These are phyloP conservation scores for Hafferia zeledoni DNA, from an alignment of 2,797 vertebrate species.

Conservation along the genomic window DNA sequence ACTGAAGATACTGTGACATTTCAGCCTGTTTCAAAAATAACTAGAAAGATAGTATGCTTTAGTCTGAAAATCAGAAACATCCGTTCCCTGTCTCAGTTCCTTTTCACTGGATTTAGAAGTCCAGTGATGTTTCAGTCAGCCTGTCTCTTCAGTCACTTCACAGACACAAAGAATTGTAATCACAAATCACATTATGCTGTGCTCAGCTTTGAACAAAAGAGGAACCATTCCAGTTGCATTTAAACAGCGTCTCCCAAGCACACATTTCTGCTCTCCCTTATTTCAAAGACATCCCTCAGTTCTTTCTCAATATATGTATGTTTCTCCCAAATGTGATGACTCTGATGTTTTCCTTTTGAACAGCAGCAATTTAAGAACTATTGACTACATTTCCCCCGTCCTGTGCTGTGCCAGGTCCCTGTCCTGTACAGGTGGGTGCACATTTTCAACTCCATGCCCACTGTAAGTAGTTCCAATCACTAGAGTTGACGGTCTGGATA, in stretches of 20 bases:
- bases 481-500: not conserved
- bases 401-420: not conserved
- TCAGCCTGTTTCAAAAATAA: not conserved
- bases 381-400: no score
- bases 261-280: not conserved
- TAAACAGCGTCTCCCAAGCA: not conserved
- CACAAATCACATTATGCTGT: slow-evolving; percentile 50
- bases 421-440: not conserved
- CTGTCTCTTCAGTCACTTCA: not conserved
- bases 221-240: slow-evolving; percentile 5
- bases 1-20: not conserved
- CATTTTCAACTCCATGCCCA: not conserved
- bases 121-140: not conserved
- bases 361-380: not conserved
- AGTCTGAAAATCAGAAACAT: not conserved
- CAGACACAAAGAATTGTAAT: slow-evolving; percentile 38
- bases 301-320: not conserved
- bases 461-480: not conserved
- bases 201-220: slow-evolving; percentile 17
- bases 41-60: not conserved
- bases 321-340: not conserved
- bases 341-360: not conserved
- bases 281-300: not conserved
- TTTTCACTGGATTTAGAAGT: not conserved
- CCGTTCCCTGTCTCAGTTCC: not conserved